Evolutionary conservation across 2,888 invertebrate genomes (phyloP), one percentile per base, ranked within the genome.

Genomic region (Apamea crenata): DNA sequence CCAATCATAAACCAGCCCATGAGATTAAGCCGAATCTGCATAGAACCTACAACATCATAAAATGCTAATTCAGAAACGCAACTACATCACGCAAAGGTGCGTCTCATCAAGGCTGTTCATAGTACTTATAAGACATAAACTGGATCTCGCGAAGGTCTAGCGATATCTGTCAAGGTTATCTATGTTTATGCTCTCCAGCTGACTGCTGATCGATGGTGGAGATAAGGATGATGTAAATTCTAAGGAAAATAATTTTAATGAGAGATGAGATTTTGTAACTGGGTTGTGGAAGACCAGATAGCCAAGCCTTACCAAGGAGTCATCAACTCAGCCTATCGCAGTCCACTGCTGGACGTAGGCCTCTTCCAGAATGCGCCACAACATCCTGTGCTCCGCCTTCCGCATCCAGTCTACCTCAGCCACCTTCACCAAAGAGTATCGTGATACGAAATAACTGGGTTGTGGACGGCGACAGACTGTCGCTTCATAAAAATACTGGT

Each of bases 141-240:
- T 81, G 77, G 88, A 83, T 89, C 75, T 81, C 53, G 66, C 32
- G 74, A 88, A 88, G 85, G 85, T 81, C 87, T 81, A 29, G 16
- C 29, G 66, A 69, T 82, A 81, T 78, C 80, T 44, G 61, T 61
- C 82, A 89, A 89, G 89, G 88, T 85, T 76, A 79, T 80, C 65
- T 53, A 47, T 79, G 77, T 74, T 81, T 83, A 70, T 81, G 78
- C 44, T 72, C 56, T 6, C 40, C 87, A 87, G 74, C 74, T 83
- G 71, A 82, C 59, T 78, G 75, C 53, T 84, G 85, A 87, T 87
- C 74, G 73, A 81, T 78, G 78, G 12, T n/a, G 70, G 53, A 77
- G 82, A 84, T 87, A 78, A 80, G 63, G 53, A 71, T 63, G 29
- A 44, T 81, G 63, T 72, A 40, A 77, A 18, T 18, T 65, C 29